These are phyloP conservation scores for Hiodon alosoides DNA, from an alignment of 2,113 vertebrate species.

Conservation along the genomic window DNA sequence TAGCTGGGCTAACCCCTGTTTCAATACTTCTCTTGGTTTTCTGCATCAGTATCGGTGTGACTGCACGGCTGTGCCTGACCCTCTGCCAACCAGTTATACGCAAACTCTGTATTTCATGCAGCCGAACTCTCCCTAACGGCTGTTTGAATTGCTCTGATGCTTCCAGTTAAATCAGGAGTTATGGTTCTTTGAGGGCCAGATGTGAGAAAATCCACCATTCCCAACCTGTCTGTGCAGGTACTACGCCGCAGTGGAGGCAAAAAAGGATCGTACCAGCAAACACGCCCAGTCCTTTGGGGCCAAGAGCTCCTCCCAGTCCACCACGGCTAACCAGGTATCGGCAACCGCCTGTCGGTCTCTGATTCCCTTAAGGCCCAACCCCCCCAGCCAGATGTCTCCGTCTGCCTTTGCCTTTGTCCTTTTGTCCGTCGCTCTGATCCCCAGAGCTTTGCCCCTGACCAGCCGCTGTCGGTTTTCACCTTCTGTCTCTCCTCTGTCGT, in stretches of 20 bases:
- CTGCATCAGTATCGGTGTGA: too few species aligned
- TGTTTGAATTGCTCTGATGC: too few species aligned
- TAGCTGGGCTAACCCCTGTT: neutral
- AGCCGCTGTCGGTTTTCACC: neutral
- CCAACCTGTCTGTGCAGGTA: slow-evolving; percentile 57
- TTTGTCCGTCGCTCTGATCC: neutral
- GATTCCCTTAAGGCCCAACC: too few species aligned
- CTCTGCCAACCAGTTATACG: too few species aligned
- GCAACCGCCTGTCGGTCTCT: neutral
- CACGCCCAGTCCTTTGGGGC: slow-evolving; percentile 84
- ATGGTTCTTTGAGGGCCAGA: too few species aligned
- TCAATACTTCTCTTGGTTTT: too few species aligned
- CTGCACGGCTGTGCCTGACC: too few species aligned
- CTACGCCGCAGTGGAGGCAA: slow-evolving; percentile 77
- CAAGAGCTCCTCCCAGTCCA: slow-evolving; percentile 67
- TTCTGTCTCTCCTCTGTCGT: neutral
- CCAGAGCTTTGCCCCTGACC: neutral
- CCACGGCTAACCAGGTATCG: slow-evolving; percentile 62
- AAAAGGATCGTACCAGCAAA: slow-evolving; percentile 82
- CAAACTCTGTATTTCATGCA: neutral
- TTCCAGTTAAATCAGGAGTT: too few species aligned
- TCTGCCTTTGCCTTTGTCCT: neutral
- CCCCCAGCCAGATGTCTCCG: too few species aligned
- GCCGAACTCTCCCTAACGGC: too few species aligned
- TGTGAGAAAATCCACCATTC: too few species aligned